Conservation (phyloP, 2,888 invertebrate genomes). For the Bimastos eiseni region DNA sequence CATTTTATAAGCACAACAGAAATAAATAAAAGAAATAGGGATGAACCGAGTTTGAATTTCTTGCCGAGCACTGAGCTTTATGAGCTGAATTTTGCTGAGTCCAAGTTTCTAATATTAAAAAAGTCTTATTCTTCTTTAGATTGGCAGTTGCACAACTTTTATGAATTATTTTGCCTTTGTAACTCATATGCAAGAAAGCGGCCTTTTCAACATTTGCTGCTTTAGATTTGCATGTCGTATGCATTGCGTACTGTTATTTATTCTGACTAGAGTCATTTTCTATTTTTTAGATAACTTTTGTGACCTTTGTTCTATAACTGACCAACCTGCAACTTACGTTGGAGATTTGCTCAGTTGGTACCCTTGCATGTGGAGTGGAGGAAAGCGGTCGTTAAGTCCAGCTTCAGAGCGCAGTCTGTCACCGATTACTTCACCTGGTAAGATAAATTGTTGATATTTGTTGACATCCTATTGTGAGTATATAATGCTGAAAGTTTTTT, state of each 20-base stretch:
- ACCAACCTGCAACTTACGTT: neutral
- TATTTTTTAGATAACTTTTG: neutral
- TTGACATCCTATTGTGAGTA: neutral
- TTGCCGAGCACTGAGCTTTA: too few species aligned
- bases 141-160: too few species aligned
- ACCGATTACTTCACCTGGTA: neutral
- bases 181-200: neutral
- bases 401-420: neutral
- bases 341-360: neutral
- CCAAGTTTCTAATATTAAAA: too few species aligned
- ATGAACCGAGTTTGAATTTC: too few species aligned
- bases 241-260: neutral
- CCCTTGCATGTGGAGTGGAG: constrained; percentile 9
- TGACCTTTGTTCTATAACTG: neutral
- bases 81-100: too few species aligned
- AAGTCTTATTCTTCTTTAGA: too few species aligned
- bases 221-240: neutral
- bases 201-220: neutral
- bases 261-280: neutral
- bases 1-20: too few species aligned
- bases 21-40: too few species aligned
- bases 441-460: neutral
- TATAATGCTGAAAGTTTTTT: too few species aligned
- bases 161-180: too few species aligned
- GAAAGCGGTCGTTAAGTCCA: constrained; percentile 1